Conservation (phyloP, 2,888 invertebrate genomes). For the Cosmia trapezina region DNA sequence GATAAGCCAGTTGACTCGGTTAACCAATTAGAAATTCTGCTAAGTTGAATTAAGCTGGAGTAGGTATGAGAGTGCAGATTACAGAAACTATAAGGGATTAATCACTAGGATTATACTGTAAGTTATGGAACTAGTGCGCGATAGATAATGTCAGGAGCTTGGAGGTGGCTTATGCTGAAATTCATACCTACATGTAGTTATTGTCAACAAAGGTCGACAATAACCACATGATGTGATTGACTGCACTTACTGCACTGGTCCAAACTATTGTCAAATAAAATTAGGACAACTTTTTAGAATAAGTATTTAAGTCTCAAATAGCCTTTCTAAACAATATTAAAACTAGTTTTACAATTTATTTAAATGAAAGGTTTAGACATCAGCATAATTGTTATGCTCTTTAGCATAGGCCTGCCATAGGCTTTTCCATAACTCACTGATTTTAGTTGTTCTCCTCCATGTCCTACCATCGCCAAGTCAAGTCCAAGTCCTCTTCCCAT, state of each 20-base stretch:
- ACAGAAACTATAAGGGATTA: slow-evolving; percentile 66
- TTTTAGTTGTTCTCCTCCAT: neutral
- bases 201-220: neutral
- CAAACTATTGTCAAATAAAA: neutral
- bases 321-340: neutral
- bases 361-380: neutral
- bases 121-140: slow-evolving; percentile 58
- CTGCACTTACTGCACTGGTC: no score
- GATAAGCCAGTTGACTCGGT: slow-evolving; percentile 54
- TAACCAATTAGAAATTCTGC: slow-evolving; percentile 58
- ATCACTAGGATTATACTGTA: slow-evolving; percentile 63
- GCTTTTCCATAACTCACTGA: neutral
- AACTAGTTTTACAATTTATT: neutral
- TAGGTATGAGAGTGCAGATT: slow-evolving; percentile 58
- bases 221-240: no score
- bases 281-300: neutral
- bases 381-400: neutral
- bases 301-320: neutral
- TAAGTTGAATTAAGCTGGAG: slow-evolving; percentile 45
- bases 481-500: neutral
- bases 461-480: neutral
- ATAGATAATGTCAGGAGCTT: slow-evolving; percentile 56
- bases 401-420: neutral
- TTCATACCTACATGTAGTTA: slow-evolving; percentile 14
- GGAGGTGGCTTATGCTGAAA: slow-evolving; percentile 41